Conservation (phyloP, 2,797 vertebrate species). For the Dermochelys coriacea region DNA sequence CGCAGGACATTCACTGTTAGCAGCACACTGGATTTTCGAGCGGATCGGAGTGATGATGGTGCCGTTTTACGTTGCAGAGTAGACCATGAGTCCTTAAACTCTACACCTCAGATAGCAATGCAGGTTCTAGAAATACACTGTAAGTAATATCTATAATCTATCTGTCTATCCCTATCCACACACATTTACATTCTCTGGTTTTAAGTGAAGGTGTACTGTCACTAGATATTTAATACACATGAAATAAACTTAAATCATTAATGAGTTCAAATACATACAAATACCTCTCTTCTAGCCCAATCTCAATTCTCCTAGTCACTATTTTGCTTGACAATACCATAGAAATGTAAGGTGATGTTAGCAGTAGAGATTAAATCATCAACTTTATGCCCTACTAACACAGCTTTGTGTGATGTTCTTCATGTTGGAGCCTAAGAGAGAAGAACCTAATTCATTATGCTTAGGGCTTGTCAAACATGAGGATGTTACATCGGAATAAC, state of each 20-base stretch:
- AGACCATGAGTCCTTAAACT: conserved; percentile 93
- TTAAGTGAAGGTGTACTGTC: background rate
- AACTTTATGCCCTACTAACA: background rate
- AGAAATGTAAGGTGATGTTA: background rate
- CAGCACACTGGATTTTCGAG: conserved; percentile 92
- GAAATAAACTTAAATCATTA: background rate
- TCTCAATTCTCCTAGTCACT: background rate
- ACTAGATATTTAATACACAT: background rate
- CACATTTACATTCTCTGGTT: background rate
- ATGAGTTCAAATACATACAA: background rate
- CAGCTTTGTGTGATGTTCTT: background rate
- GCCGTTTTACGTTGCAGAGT: conserved; percentile 95
- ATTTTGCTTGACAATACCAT: background rate
- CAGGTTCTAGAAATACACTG: conserved; percentile 99
- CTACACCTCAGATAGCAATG: conserved; percentile 93
- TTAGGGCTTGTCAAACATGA: background rate
- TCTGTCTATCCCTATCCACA: conserved; percentile 2
- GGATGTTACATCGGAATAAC: background rate
- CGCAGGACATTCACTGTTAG: conserved; percentile 94
- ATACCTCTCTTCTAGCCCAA: fast-evolving
- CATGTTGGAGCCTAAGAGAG: background rate
- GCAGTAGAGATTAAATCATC: background rate
- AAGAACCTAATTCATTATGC: background rate
- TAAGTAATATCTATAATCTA: conserved; percentile 83
- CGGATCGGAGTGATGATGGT: conserved; percentile 92